Evolutionary conservation across 2,888 invertebrate species (phyloP), one percentile per base, ranked within the genome.

Genomic region (Octonoba sinensis): DNA sequence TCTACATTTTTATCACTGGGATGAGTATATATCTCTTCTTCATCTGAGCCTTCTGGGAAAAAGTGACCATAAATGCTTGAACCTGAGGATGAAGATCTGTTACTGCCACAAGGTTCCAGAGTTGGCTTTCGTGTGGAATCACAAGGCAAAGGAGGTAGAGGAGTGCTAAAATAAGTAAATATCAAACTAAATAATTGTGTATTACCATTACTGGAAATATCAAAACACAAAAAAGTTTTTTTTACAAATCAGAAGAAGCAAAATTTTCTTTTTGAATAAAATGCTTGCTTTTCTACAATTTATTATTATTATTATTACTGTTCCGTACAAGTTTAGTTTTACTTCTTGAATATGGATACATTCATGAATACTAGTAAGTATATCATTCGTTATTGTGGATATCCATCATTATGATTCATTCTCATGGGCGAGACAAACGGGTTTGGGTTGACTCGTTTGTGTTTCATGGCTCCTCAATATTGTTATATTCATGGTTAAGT

Each of bases 51-150:
- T n/a, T 84, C 84, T 1, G 84, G 84, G 49, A 84, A 76, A 64
- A 84, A 83, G 46, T 84, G 84, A 1, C 84, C 84, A 71, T 84
- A 84, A 20, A 84, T 79, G 47, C 82, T 79, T 16, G 82, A 82
- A 13, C 77, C 76, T 6, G 84, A 84, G 1, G 84, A 83, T 49
- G 83, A 83, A 3, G 84, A 84, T 27, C 84, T 66, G 56, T 82
- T 84, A 49, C 79, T 83, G 22, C 83, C 76, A 69, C 79, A 73
- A 13, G 79, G 66, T 13, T 83, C 83, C 24, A 67, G 56, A 13
- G 64, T 18, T 12, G 56, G 54, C n/a, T 79, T 79, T 59, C 72
- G 74, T 47, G 60, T 24, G 6, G 54, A 49, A 44, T 83, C 84
- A 20, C 71, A 77, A 51, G 84, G 84, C 46, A 84, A 54, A 18